These are phyloP conservation scores for Podarcis lilfordi DNA, from an alignment of 2,797 vertebrate genomes.

Conservation along the genomic window DNA sequence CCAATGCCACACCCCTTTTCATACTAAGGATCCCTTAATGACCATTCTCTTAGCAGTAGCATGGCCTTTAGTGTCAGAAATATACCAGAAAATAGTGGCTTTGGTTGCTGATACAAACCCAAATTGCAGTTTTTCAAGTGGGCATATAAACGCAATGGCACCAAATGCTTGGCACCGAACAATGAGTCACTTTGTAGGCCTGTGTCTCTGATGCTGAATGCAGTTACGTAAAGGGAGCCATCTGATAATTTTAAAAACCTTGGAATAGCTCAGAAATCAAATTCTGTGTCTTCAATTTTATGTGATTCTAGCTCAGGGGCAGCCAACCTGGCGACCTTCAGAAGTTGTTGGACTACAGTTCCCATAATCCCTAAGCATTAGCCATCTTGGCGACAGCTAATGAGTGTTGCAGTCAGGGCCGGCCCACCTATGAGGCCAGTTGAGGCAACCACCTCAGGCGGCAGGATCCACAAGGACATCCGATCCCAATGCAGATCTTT, in stretches of 20 bases:
- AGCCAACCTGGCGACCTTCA: too few species aligned
- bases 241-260: neutral
- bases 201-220: neutral
- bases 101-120: neutral
- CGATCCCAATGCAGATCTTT: too few species aligned
- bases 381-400: too few species aligned
- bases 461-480: too few species aligned
- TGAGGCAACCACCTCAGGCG: too few species aligned
- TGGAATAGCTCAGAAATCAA: neutral
- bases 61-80: neutral
- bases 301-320: neutral
- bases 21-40: constrained; percentile 7
- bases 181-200: neutral
- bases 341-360: too few species aligned
- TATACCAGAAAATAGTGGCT: neutral
- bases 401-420: too few species aligned
- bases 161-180: neutral
- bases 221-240: neutral
- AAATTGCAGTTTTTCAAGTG: neutral
- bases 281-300: neutral
- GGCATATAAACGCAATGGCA: neutral
- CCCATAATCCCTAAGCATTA: too few species aligned
- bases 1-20: neutral
- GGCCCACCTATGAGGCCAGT: too few species aligned
- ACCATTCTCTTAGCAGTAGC: neutral